Evolutionary conservation across 2,113 vertebrate species (phyloP).

Genomic region (Sphaerodactylus townsendi): DNA sequence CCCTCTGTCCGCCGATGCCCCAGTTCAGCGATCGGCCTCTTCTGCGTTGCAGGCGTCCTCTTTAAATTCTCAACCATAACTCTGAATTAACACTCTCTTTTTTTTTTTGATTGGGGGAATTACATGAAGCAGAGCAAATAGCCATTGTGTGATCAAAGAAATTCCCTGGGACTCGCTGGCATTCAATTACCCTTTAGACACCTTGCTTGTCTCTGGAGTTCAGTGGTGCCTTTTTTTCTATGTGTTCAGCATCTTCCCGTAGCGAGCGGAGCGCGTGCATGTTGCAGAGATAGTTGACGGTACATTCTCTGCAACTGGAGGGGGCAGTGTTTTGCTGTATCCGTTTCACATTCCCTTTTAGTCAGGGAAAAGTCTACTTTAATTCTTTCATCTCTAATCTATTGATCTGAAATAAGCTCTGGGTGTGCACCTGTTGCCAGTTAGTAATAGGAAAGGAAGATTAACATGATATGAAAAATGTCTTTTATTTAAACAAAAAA

Average conservation of each 20-base stretch:
- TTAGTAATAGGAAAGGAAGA: slow-evolving; percentile 53
- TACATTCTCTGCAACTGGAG: slow-evolving; percentile 64
- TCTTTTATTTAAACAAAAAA: slow-evolving; percentile 66
- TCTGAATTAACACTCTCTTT: slow-evolving; percentile 5
- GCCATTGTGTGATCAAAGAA: slow-evolving; percentile 36
- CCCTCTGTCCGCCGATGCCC: too few relatives aligned
- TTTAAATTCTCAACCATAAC: slow-evolving; percentile 8
- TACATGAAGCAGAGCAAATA: slow-evolving; percentile 3
- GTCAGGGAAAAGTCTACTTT: slow-evolving; percentile 53
- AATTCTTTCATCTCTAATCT: slow-evolving; percentile 60
- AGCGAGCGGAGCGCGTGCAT: slow-evolving; percentile 3
- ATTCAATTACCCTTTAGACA: slow-evolving; percentile 24
- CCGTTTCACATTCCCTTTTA: slow-evolving; percentile 51
- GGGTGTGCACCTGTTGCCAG: slow-evolving; percentile 42
- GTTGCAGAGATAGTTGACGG: not conserved
- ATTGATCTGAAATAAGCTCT: slow-evolving; percentile 63
- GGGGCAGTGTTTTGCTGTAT: slow-evolving; percentile 70
- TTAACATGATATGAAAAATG: slow-evolving; percentile 67
- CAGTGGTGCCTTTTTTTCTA: slow-evolving; percentile 35
- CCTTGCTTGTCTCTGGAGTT: slow-evolving; percentile 30
- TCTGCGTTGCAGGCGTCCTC: not conserved
- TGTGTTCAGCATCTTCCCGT: slow-evolving; percentile 15
- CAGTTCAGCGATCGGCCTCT: not conserved
- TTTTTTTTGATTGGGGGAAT: slow-evolving; percentile 10
- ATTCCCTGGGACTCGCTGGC: slow-evolving; percentile 24